These are phyloP conservation scores for Torymus aiolomorphi DNA, from an alignment of 2,888 invertebrate species.

Conservation along the genomic window DNA sequence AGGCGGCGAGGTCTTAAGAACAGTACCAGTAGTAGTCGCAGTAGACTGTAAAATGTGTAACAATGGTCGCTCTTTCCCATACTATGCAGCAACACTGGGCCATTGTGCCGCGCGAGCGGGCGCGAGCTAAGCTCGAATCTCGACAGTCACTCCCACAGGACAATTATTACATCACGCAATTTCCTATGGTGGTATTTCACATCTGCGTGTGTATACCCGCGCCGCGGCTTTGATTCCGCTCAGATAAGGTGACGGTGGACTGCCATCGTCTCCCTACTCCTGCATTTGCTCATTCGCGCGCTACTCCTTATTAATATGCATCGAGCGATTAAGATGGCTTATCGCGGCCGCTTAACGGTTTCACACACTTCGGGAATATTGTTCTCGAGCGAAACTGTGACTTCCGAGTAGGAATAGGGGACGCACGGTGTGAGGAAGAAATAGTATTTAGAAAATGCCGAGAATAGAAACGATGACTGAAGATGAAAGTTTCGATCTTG, in stretches of 20 bases:
- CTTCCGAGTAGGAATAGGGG: slow-evolving; percentile 26
- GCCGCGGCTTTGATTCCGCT: slow-evolving; percentile 40
- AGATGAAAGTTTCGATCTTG: slow-evolving; percentile 50
- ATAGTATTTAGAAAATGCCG: slow-evolving; percentile 18
- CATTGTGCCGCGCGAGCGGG: slow-evolving; percentile 42
- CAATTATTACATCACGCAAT: slow-evolving; percentile 75
- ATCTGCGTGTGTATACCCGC: slow-evolving; percentile 52
- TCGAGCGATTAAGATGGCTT: slow-evolving; percentile 53
- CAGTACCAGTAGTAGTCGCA: slow-evolving; percentile 71
- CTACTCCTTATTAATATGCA: slow-evolving; percentile 53
- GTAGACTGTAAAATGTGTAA: slow-evolving; percentile 75
- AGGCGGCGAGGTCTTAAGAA: slow-evolving; percentile 62
- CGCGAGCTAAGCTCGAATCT: slow-evolving; percentile 32
- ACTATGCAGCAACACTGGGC: slow-evolving; percentile 66
- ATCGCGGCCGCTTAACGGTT: slow-evolving; percentile 45
- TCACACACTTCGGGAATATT: slow-evolving; percentile 50
- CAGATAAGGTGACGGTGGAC: slow-evolving; percentile 51
- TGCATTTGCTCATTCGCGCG: slow-evolving; percentile 16
- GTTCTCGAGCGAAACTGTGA: slow-evolving; percentile 1
- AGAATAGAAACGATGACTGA: not conserved
- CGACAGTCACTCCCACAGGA: slow-evolving; percentile 73
- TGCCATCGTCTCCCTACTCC: not conserved
- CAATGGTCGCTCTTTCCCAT: slow-evolving; percentile 68
- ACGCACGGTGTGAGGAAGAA: slow-evolving; percentile 9
- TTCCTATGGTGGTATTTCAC: slow-evolving; percentile 69